Evolutionary conservation across 1,140 invertebrate species (phyloP).

Genomic region (Pachyrhynchus sulphureomaculatus): DNA sequence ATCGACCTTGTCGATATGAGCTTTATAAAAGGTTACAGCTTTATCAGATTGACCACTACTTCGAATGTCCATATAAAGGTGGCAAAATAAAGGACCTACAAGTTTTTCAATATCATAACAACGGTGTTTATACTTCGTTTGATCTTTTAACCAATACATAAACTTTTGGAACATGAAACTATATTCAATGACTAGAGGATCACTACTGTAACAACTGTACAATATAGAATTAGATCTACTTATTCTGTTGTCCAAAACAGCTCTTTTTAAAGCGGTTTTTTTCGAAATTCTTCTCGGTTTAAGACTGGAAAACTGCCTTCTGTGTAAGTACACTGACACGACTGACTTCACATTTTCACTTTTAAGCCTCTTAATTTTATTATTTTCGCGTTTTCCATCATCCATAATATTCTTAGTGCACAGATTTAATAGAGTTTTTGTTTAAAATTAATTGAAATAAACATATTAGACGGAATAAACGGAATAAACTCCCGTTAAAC

Average conservation of each 20-base stretch:
- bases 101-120: slow-evolving; percentile 42
- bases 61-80: slow-evolving; percentile 46
- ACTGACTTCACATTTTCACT: slow-evolving; percentile 41
- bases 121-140: slow-evolving; percentile 33
- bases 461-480: background rate
- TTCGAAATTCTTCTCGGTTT: slow-evolving; percentile 18
- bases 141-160: slow-evolving; percentile 44
- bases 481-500: slow-evolving; percentile 21
- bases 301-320: slow-evolving; percentile 35
- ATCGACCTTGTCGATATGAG: slow-evolving; percentile 39
- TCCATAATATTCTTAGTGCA: slow-evolving; percentile 29
- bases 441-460: slow-evolving; percentile 1
- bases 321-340: slow-evolving; percentile 43
- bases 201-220: slow-evolving; percentile 44
- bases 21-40: slow-evolving; percentile 42
- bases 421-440: slow-evolving; percentile 10
- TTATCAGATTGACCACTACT: slow-evolving; percentile 40
- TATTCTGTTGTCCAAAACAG: slow-evolving; percentile 19
- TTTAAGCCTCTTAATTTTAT: slow-evolving; percentile 38
- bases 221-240: slow-evolving; percentile 44
- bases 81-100: slow-evolving; percentile 47
- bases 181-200: slow-evolving; percentile 45
- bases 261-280: slow-evolving; percentile 11
- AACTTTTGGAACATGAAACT: slow-evolving; percentile 44
- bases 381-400: slow-evolving; percentile 36